Percentiles rank a stretch among this genome's conserved stretches.
phyloP scores from a whole-genome alignment of 1,140 invertebrate genomes.

The Panulirus ornatus region DNA sequence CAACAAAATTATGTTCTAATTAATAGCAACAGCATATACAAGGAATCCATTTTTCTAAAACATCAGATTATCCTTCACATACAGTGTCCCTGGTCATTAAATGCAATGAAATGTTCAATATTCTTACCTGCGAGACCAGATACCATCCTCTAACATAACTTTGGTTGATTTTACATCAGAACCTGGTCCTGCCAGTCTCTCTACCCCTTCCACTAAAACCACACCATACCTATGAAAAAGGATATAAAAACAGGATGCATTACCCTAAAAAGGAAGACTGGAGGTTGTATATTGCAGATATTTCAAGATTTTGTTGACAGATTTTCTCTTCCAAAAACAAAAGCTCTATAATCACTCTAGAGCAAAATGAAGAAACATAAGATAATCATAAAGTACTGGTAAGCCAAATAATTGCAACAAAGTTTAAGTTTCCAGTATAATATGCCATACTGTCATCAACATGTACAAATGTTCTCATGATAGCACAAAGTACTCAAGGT shows the following conservation, averaged over 20 bases:
- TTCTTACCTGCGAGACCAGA: constrained; percentile 58
- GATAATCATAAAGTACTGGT: neutral
- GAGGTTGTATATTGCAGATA: too few species aligned
- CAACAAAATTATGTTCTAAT: neutral
- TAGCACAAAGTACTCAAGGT: too few species aligned
- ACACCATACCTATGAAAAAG: constrained; percentile 38
- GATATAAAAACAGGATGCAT: too few species aligned
- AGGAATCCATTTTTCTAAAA: neutral
- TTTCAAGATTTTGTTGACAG: neutral
- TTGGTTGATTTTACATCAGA: neutral
- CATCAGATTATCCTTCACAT: too few species aligned
- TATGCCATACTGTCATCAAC: too few species aligned
- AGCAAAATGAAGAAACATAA: neutral
- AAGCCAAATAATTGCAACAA: neutral
- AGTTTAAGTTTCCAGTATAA: too few species aligned
- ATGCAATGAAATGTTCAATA: too few species aligned
- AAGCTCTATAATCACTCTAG: neutral
- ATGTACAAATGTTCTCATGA: too few species aligned
- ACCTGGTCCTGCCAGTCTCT: constrained; percentile 36
- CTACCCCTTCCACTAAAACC: constrained; percentile 25
- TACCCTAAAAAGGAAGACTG: too few species aligned
- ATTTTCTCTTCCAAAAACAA: neutral
- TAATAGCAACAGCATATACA: neutral
- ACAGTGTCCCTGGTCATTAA: too few species aligned
- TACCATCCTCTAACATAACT: constrained; percentile 1